A percentile compares a stretch with the other conserved stretches of the same genome.
Conservation (phyloP, 1,140 invertebrate species). For the Bombus vancouverensis region DNA sequence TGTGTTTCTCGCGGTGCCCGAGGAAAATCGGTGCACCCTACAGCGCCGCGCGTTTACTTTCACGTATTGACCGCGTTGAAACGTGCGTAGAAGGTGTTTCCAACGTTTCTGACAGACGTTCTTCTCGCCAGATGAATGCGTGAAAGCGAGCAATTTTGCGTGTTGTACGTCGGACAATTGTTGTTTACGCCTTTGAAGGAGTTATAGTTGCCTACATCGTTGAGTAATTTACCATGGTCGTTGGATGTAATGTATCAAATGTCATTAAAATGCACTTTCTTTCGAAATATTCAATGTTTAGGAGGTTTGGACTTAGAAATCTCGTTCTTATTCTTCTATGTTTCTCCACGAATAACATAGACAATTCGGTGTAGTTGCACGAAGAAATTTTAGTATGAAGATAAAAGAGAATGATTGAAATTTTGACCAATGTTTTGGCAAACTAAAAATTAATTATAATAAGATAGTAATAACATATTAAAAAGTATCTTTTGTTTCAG, state of each 20-base stretch:
- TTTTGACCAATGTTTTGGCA: too few relatives aligned
- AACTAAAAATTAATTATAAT: too few relatives aligned
- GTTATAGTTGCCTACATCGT: neutral
- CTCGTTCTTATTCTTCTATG: too few relatives aligned
- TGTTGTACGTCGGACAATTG: neutral
- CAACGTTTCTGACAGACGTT: too few relatives aligned
- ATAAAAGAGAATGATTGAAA: too few relatives aligned
- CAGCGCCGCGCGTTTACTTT: neutral
- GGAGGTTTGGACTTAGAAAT: too few relatives aligned
- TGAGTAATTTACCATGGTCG: neutral
- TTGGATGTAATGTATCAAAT: too few relatives aligned
- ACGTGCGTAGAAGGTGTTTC: neutral
- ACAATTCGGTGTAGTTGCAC: too few relatives aligned
- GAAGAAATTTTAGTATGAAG: too few relatives aligned
- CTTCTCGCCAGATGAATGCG: neutral
- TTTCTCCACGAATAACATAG: too few relatives aligned
- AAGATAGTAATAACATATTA: too few relatives aligned
- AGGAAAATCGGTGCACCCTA: conserved; percentile 36
- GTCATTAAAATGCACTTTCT: neutral
- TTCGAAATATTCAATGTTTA: neutral
- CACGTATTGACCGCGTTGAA: neutral
- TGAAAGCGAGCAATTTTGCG: neutral
- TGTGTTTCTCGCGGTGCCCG: conserved; percentile 10
- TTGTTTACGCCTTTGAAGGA: neutral
- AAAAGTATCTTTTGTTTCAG: too few relatives aligned